Percentiles rank a stretch among this genome's conserved stretches.
phyloP scores from a whole-genome alignment of 1,140 invertebrate genomes.

The Apolygus lucorum region DNA sequence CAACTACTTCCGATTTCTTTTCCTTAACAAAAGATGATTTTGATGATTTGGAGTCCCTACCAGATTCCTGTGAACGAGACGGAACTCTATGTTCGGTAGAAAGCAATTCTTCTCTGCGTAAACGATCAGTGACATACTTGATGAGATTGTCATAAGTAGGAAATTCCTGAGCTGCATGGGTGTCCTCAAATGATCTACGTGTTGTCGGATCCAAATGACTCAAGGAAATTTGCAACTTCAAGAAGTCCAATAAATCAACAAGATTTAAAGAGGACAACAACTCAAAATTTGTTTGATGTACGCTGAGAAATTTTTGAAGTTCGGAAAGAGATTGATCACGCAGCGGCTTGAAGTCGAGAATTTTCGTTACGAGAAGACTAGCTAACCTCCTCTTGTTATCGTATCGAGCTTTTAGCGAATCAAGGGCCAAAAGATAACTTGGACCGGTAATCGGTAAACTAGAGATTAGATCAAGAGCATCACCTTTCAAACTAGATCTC shows the following conservation, averaged over 20 bases:
- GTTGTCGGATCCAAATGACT: neutral
- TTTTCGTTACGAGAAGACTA: too few relatives aligned
- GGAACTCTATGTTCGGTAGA: neutral
- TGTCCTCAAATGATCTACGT: neutral
- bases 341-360: too few relatives aligned
- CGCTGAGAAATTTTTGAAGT: neutral
- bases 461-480: neutral
- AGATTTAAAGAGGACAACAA: neutral
- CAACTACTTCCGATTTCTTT: neutral
- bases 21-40: neutral
- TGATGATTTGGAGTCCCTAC: neutral
- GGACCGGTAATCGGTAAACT: neutral
- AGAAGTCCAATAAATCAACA: neutral
- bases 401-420: too few relatives aligned
- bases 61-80: neutral
- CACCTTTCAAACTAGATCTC: too few relatives aligned
- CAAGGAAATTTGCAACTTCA: neutral
- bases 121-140: neutral
- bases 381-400: too few relatives aligned
- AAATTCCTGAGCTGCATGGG: neutral
- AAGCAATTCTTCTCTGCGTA: slow-evolving; percentile 1
- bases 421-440: neutral
- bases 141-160: slow-evolving; percentile 1
- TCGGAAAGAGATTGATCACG: too few relatives aligned
- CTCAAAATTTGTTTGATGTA: neutral